phyloP scores from a whole-genome alignment of 1,140 invertebrate species.

The Drosophila asahinai region DNA sequence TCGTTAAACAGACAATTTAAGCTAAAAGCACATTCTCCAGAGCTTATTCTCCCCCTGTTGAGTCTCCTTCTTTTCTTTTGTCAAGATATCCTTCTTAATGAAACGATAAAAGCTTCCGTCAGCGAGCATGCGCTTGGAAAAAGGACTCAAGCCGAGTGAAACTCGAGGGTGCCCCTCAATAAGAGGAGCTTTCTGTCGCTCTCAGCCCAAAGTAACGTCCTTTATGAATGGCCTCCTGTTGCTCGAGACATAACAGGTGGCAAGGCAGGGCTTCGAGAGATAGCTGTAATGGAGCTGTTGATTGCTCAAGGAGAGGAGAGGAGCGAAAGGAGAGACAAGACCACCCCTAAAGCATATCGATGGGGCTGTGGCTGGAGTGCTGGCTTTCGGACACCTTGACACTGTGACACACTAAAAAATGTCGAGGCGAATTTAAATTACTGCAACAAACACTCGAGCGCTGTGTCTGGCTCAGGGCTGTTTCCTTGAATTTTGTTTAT shows the following conservation, averaged over 20 bases:
- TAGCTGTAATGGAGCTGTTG: slow-evolving; percentile 63
- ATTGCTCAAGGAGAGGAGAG: slow-evolving; percentile 34
- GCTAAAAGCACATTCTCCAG: not conserved
- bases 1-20: slow-evolving; percentile 10
- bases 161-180: slow-evolving; percentile 6
- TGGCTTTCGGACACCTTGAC: slow-evolving; percentile 68
- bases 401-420: slow-evolving; percentile 69
- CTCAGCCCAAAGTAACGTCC: slow-evolving; percentile 39
- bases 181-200: not conserved
- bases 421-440: slow-evolving; percentile 54
- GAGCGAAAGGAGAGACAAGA: slow-evolving; percentile 20
- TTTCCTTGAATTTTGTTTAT: slow-evolving; percentile 64
- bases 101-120: slow-evolving; percentile 40
- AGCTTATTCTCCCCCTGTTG: not conserved
- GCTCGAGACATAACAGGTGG: slow-evolving; percentile 77
- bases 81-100: not conserved
- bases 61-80: no score
- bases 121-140: slow-evolving; percentile 52
- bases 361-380: slow-evolving; percentile 50
- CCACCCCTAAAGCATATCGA: slow-evolving; percentile 30
- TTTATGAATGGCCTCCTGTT: slow-evolving; percentile 82
- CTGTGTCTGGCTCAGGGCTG: slow-evolving; percentile 50
- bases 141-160: slow-evolving; percentile 32
- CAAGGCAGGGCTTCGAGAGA: slow-evolving; percentile 65
- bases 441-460: slow-evolving; percentile 22